phyloP scores from a whole-genome alignment of 2,113 vertebrate species.

The Calyptomena viridis region DNA sequence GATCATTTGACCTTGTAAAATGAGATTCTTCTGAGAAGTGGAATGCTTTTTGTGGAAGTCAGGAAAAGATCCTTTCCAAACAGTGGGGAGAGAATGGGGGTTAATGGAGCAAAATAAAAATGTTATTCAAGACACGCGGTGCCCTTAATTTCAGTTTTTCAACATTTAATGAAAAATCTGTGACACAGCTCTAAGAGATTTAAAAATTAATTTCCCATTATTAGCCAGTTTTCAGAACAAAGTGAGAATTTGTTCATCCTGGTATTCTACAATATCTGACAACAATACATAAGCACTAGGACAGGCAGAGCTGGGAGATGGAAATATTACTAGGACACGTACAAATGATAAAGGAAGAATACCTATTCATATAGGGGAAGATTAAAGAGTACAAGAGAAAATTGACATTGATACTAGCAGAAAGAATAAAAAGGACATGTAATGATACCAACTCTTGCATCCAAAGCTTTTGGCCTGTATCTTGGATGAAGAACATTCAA shows the following conservation, averaged over 20 bases:
- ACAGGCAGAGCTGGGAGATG: background rate
- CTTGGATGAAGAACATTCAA: background rate
- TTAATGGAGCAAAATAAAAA: background rate
- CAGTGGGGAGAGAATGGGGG: background rate
- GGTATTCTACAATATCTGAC: background rate
- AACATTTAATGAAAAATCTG: background rate
- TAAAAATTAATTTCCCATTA: background rate
- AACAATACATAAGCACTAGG: background rate
- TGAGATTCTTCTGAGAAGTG: background rate
- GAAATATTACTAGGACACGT: background rate
- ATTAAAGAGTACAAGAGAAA: background rate
- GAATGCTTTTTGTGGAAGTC: background rate
- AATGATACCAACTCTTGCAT: background rate
- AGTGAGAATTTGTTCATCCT: background rate
- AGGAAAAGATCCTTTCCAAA: background rate
- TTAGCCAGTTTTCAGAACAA: background rate
- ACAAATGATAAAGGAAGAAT: background rate
- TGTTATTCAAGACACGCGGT: background rate
- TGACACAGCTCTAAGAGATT: background rate
- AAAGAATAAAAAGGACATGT: background rate
- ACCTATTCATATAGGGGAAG: background rate
- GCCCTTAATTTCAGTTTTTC: background rate
- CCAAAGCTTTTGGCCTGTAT: background rate
- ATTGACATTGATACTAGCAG: background rate
- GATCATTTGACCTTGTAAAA: slow-evolving; percentile 3